Base-by-base conservation (phyloP, 2,888 invertebrate species). In the Boloria euphrosyne region DNA sequence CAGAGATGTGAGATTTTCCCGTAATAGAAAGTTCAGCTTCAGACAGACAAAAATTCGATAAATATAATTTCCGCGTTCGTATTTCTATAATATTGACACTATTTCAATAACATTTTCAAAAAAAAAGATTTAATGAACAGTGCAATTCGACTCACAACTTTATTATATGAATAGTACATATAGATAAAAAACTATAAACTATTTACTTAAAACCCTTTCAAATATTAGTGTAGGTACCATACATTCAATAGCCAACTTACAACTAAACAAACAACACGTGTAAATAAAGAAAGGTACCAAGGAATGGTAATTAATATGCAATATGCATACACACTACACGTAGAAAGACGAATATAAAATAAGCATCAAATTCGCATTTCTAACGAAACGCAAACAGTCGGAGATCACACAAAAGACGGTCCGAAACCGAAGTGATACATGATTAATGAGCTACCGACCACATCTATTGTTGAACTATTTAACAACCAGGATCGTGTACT, bases 391-490 rank as follows among this genome's bases (percentile, higher is more conserved):
- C 80, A 81, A 80, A 80, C 77, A 80, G 67, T 69, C 73, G 76
- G 78, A 77, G 81, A 84, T 83, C 82, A 76, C 80, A 85, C 78
- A 80, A 87, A 84, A 82, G 83, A 79, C 82, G 86, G 89, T 87
- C 87, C 85, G 82, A 81, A 81, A 76, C 82, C 81, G 79, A 82
- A 80, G 71, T 71, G 74, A 76, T 91, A 83, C 85, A 91, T 88
- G 83, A 82, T 89, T 91, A 88, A 90, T 89, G 86, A 80, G 71
- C 68, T 74, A 73, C 80, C 78, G 80, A 79, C 86, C 85, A 84
- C 84, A 81, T 84, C 86, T 86, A 90, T 90, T 91, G 91, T 91
- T 83, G 82, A 86, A 89, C 86, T 89, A 89, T 88, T 90, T 89
- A 86, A 87, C 86, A 80, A 85, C 84, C 81, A 83, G 81, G 80